A percentile compares a stretch with the other conserved stretches of the same genome.
These are phyloP conservation scores for Rhagium mordax DNA, from an alignment of 2,888 invertebrate genomes.

Conservation along the genomic window DNA sequence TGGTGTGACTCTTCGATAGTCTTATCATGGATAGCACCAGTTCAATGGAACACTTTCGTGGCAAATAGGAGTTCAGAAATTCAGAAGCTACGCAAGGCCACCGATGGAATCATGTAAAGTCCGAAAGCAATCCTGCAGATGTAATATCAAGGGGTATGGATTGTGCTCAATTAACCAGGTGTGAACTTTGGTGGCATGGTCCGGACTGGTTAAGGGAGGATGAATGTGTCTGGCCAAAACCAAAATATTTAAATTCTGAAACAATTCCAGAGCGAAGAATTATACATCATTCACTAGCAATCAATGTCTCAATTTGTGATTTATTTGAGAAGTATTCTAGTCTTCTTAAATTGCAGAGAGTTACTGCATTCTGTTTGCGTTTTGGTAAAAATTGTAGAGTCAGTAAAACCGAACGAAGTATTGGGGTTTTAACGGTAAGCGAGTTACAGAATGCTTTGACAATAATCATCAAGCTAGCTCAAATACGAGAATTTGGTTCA, in stretches of 20 bases:
- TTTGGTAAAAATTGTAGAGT: not conserved
- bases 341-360: not conserved
- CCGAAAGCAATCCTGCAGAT: not conserved
- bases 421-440: not conserved
- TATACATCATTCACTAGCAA: not conserved
- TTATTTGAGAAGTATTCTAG: not conserved
- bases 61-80: not conserved
- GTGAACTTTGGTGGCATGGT: not conserved
- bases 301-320: not conserved
- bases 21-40: not conserved
- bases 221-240: not conserved
- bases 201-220: not conserved
- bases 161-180: not conserved
- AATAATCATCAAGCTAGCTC: not conserved
- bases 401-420: not conserved
- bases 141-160: not conserved
- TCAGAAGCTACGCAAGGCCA: not conserved
- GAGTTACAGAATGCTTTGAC: not conserved
- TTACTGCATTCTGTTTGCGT: not conserved
- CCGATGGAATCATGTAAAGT: not conserved
- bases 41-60: not conserved
- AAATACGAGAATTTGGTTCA: not conserved
- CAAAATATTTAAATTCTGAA: not conserved
- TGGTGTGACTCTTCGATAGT: not conserved
- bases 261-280: not conserved